Evolutionary conservation across 2,888 invertebrate species (phyloP).

Genomic region (Drosophila nigritarsus): DNA sequence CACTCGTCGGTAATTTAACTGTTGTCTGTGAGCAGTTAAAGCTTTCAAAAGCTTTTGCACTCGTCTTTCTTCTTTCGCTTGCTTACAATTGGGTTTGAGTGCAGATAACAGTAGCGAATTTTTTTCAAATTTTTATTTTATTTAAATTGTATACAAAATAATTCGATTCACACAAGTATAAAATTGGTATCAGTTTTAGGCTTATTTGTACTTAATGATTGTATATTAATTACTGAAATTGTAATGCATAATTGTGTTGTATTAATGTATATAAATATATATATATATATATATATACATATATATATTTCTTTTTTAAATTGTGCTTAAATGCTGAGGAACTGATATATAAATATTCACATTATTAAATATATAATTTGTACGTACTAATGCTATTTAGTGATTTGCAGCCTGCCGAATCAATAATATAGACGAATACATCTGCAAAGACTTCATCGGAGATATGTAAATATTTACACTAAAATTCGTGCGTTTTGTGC

Average conservation of each 20-base stretch:
- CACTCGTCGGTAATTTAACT: slow-evolving; percentile 40
- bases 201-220: slow-evolving; percentile 30
- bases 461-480: slow-evolving; percentile 42
- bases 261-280: neutral
- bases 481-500: slow-evolving; percentile 22
- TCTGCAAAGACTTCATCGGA: slow-evolving; percentile 3
- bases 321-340: slow-evolving; percentile 51
- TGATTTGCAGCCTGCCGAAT: neutral
- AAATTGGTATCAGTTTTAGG: slow-evolving; percentile 43
- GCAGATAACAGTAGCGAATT: slow-evolving; percentile 8
- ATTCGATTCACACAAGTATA: slow-evolving; percentile 56
- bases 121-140: slow-evolving; percentile 29
- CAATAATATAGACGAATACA: neutral
- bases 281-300: neutral
- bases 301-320: slow-evolving; percentile 4
- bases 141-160: slow-evolving; percentile 64
- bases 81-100: slow-evolving; percentile 12
- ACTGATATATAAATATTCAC: slow-evolving; percentile 49
- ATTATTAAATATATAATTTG: slow-evolving; percentile 30
- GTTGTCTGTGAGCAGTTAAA: slow-evolving; percentile 32
- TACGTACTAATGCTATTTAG: slow-evolving; percentile 24
- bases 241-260: slow-evolving; percentile 17
- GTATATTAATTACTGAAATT: slow-evolving; percentile 40
- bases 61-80: neutral
- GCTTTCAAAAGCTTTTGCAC: slow-evolving; percentile 58